A percentile compares a stretch with the other conserved stretches of the same genome.
These are phyloP conservation scores for Tetheella fluctuosa DNA, from an alignment of 2,888 invertebrate genomes.

Conservation along the genomic window DNA sequence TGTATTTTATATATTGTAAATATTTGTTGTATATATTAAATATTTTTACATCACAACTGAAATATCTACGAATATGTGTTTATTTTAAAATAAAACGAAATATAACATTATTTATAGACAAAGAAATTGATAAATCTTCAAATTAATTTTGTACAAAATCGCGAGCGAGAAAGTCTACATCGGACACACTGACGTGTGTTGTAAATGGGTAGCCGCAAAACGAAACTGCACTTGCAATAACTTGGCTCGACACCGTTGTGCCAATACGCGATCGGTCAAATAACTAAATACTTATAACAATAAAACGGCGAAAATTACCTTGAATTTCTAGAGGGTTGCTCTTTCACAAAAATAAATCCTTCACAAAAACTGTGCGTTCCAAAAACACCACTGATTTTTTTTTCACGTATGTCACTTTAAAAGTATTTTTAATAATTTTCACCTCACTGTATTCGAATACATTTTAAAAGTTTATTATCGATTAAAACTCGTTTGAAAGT, in stretches of 20 bases:
- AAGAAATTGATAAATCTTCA: not conserved
- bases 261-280: slow-evolving; percentile 44
- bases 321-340: slow-evolving; percentile 57
- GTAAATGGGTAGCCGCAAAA: slow-evolving; percentile 68
- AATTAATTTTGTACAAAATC: slow-evolving; percentile 44
- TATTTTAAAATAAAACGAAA: too few relatives aligned
- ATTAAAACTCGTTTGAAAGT: slow-evolving; percentile 51
- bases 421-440: slow-evolving; percentile 47
- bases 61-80: too few relatives aligned
- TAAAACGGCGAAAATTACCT: slow-evolving; percentile 60
- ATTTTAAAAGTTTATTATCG: slow-evolving; percentile 61
- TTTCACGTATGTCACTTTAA: slow-evolving; percentile 48
- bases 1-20: too few relatives aligned
- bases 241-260: slow-evolving; percentile 53
- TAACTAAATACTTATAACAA: slow-evolving; percentile 36
- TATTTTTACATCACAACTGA: too few relatives aligned
- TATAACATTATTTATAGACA: not conserved
- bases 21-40: too few relatives aligned
- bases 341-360: slow-evolving; percentile 60
- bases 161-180: slow-evolving; percentile 62
- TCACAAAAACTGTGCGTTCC: slow-evolving; percentile 47
- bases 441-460: slow-evolving; percentile 75
- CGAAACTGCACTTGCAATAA: slow-evolving; percentile 67
- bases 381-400: slow-evolving; percentile 46
- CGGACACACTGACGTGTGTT: slow-evolving; percentile 58